Conservation (phyloP, 2,888 invertebrate species). For the Erebia epiphron region DNA sequence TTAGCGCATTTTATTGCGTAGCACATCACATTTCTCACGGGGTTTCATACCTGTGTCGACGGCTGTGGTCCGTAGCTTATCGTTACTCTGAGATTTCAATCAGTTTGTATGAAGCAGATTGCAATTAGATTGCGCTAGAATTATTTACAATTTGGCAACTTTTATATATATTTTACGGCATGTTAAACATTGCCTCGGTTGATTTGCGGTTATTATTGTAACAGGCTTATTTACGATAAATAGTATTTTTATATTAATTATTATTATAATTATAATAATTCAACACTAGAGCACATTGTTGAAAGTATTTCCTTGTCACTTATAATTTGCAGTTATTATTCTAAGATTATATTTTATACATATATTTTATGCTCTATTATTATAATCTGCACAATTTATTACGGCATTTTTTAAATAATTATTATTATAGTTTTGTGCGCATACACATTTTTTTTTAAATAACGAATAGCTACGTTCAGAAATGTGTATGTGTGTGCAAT, state of each 20-base stretch:
- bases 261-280: constrained; percentile 49
- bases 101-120: constrained; percentile 45
- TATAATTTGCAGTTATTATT: constrained; percentile 77
- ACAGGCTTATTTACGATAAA: constrained; percentile 42
- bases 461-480: constrained; percentile 65
- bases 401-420: constrained; percentile 72
- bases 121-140: constrained; percentile 81
- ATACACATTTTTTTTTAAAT: constrained; percentile 73
- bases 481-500: constrained; percentile 84
- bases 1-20: background rate
- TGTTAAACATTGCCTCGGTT: constrained; percentile 73
- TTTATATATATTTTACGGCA: constrained; percentile 52
- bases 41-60: background rate
- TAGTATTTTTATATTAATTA: constrained; percentile 40
- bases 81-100: constrained; percentile 34
- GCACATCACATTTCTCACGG: background rate
- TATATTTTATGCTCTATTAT: constrained; percentile 79
- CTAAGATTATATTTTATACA: constrained; percentile 78
- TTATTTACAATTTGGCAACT: constrained; percentile 58
- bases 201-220: constrained; percentile 51
- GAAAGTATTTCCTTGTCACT: constrained; percentile 61
- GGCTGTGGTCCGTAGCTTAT: background rate
- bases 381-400: constrained; percentile 79
- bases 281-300: constrained; percentile 64
- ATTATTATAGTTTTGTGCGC: constrained; percentile 77